Evolutionary conservation across 2,888 invertebrate genomes (phyloP), one percentile per base, ranked within the genome.

Genomic region (Zygaena filipendulae): DNA sequence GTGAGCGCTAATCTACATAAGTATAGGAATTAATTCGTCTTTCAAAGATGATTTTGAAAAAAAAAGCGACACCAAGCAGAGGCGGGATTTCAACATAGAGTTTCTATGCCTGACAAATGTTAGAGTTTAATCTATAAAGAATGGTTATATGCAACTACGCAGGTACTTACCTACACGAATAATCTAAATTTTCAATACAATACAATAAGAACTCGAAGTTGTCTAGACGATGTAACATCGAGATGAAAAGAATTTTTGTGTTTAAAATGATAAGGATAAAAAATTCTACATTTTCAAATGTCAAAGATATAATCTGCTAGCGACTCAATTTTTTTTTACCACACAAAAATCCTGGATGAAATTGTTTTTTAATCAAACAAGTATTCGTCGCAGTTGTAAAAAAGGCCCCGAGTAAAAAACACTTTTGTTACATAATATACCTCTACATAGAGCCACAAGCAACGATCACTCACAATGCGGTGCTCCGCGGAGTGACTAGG

Each of bases 21-120:
- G 74, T 77, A 75, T 72, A 72, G 71, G 71, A 71, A 77, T 77
- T 77, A 75, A 77, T 72, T 62, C 68, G 56, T 62, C 67, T 72
- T 74, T 67, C 74, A 70, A 74, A 71, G 72, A 62, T 57, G 61
- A 61, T 64, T 74, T 60, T 63, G 60, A 70, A 64, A 64, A 72
- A 72, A 71, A 59, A 38, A 36, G n/a, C n/a, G n/a, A n/a, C n/a
- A n/a, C n/a, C n/a, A n/a, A n/a, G 44, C 43, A 50, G 51, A 61
- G 52, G 52, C 47, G 52, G 47, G 43, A 50, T 74, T 71, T 66
- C 72, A 56, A 59, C 70, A 70, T 53, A 42, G 43, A 18, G 47
- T 44, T n/a, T 16, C 16, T 40, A 31, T 32, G 36, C 39, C 45
- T 41, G 38, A 48, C 44, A 45, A 43, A 47, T 43, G 30, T 23